Percentiles rank a stretch among this genome's conserved stretches.
Evolutionary conservation across 1,140 invertebrate species (phyloP).

Genomic region (Psix sp.): DNA sequence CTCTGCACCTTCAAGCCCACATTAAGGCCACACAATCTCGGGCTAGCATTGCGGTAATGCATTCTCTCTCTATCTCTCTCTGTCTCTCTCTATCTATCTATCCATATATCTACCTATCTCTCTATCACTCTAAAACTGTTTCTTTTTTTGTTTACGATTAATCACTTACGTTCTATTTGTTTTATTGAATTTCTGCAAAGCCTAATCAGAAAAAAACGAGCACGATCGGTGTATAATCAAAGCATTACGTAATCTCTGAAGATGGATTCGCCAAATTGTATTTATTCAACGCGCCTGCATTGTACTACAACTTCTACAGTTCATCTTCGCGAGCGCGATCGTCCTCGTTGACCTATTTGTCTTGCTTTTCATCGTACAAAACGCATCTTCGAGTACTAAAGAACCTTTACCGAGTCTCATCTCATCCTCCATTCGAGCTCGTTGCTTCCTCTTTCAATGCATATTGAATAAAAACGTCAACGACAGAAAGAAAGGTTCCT

Average conservation of each 20-base stretch:
- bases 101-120: slow-evolving; percentile 59
- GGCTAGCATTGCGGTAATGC: slow-evolving; percentile 93
- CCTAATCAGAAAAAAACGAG: slow-evolving; percentile 10
- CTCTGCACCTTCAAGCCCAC: slow-evolving; percentile 98
- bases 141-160: not conserved
- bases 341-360: slow-evolving; percentile 51
- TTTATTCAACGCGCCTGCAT: slow-evolving; percentile 1
- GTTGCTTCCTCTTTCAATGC: slow-evolving; percentile 36
- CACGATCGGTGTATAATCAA: slow-evolving; percentile 10
- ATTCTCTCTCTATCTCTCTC: slow-evolving; percentile 78
- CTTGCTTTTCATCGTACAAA: slow-evolving; percentile 44
- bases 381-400: slow-evolving; percentile 36
- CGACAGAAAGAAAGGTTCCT: slow-evolving; percentile 18
- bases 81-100: slow-evolving; percentile 62
- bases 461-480: slow-evolving; percentile 44
- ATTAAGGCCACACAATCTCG: slow-evolving; percentile 97
- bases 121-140: slow-evolving; percentile 47
- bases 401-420: slow-evolving; percentile 18
- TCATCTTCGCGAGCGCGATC: slow-evolving; percentile 27
- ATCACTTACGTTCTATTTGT: slow-evolving; percentile 28
- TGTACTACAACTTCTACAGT: not conserved
- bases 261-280: not conserved
- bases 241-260: no score
- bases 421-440: slow-evolving; percentile 28
- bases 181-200: slow-evolving; percentile 46